These are phyloP conservation scores for Araneus ventricosus DNA, from an alignment of 1,140 invertebrate species.

Conservation along the genomic window DNA sequence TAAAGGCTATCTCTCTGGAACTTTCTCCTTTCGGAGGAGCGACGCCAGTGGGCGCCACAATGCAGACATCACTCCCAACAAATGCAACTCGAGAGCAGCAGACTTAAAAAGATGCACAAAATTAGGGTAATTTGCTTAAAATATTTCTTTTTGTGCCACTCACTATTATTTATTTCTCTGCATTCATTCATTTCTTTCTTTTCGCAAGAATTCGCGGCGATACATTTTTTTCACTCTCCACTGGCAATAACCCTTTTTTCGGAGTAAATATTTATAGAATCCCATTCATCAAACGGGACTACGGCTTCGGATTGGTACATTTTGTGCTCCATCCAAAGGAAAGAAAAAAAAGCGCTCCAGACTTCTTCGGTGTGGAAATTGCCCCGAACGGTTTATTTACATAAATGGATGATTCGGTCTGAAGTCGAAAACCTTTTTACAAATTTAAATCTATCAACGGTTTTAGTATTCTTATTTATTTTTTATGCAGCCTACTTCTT, in stretches of 20 bases:
- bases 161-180: conserved; percentile 7
- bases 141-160: conserved; percentile 43
- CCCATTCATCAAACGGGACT: conserved; percentile 46
- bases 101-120: conserved; percentile 22
- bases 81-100: background rate
- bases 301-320: background rate
- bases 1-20: background rate
- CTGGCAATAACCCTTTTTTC: conserved; percentile 41
- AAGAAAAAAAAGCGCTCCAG: background rate
- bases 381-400: background rate
- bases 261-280: conserved; percentile 54
- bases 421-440: conserved; percentile 18
- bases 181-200: conserved; percentile 37
- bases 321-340: background rate
- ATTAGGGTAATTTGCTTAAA: conserved; percentile 53
- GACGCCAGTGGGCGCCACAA: conserved; percentile 25
- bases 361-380: conserved; percentile 1
- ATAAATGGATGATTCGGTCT: conserved; percentile 6
- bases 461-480: background rate
- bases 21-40: background rate
- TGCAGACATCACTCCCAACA: background rate
- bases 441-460: conserved; percentile 22
- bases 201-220: background rate
- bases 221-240: conserved; percentile 36
- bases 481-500: background rate